A percentile compares a stretch with the other conserved stretches of the same genome.
Conservation (phyloP, 35 echinoderm and acorn worm species). For the Strongylocentrotus purpuratus region DNA sequence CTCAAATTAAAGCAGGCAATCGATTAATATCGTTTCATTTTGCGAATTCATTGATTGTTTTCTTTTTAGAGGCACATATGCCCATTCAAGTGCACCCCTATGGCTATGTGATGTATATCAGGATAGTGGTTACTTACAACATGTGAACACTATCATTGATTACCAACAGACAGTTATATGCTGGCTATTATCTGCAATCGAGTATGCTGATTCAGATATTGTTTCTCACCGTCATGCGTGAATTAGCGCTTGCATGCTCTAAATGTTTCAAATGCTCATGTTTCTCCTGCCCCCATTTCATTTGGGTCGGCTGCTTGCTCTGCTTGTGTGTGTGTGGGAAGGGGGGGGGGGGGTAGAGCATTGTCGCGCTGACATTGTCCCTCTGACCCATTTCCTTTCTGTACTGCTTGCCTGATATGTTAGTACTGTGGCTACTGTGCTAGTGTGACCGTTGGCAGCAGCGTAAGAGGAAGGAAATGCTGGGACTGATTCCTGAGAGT, state of each 20-base stretch:
- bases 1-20: background rate
- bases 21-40: background rate
- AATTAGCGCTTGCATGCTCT: conserved; percentile 30
- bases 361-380: background rate
- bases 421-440: background rate
- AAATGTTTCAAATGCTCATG: conserved; percentile 21
- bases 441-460: background rate
- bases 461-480: background rate
- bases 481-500: background rate
- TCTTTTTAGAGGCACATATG: background rate
- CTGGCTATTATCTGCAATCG: background rate
- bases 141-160: background rate
- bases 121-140: background rate
- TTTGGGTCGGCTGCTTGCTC: background rate
- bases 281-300: background rate
- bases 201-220: background rate
- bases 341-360: background rate
- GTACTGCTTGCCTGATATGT: background rate
- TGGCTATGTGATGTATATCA: background rate
- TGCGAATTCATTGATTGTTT: background rate
- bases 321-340: background rate
- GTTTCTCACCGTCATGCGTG: background rate
- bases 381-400: background rate
- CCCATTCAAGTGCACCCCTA: background rate
- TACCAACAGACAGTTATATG: background rate